phyloP scores from a whole-genome alignment of 2,888 invertebrate species.

The Megamerina dolium region DNA sequence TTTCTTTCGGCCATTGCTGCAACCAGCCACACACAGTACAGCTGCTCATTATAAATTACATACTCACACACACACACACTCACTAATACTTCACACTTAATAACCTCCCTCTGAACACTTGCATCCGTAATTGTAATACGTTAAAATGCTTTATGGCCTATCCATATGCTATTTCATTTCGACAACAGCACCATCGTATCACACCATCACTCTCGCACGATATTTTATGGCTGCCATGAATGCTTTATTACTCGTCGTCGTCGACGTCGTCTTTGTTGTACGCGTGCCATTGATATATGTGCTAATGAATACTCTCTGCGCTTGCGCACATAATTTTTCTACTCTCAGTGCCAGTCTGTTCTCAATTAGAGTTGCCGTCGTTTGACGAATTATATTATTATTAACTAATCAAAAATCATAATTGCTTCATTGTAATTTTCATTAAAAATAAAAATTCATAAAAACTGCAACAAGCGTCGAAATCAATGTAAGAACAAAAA shows the following conservation, averaged over 20 bases:
- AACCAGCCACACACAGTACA: constrained; percentile 12
- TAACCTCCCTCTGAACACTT: constrained; percentile 13
- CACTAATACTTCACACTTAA: constrained; percentile 22
- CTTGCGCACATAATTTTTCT: too few relatives aligned
- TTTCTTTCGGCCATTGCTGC: too few relatives aligned
- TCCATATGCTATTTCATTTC: constrained; percentile 20
- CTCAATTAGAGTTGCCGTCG: too few relatives aligned
- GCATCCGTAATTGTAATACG: constrained; percentile 21
- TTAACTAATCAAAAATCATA: too few relatives aligned
- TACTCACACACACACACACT: constrained; percentile 23
- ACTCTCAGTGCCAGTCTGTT: too few relatives aligned
- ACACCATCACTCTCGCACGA: constrained; percentile 33
- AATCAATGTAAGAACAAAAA: too few relatives aligned
- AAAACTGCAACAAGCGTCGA: too few relatives aligned
- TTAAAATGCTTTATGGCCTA: too few relatives aligned
- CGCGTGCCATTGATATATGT: constrained; percentile 21
- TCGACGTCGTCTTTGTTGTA: too few relatives aligned
- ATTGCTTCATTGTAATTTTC: too few relatives aligned
- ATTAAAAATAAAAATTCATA: too few relatives aligned
- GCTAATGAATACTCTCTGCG: constrained; percentile 18
- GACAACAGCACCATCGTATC: neutral
- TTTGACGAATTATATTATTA: too few relatives aligned
- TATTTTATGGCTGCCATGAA: constrained; percentile 49
- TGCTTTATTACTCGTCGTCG: constrained; percentile 49
- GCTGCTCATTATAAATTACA: constrained; percentile 28